phyloP scores from a whole-genome alignment of 2,113 vertebrate species.

The Promerops cafer region DNA sequence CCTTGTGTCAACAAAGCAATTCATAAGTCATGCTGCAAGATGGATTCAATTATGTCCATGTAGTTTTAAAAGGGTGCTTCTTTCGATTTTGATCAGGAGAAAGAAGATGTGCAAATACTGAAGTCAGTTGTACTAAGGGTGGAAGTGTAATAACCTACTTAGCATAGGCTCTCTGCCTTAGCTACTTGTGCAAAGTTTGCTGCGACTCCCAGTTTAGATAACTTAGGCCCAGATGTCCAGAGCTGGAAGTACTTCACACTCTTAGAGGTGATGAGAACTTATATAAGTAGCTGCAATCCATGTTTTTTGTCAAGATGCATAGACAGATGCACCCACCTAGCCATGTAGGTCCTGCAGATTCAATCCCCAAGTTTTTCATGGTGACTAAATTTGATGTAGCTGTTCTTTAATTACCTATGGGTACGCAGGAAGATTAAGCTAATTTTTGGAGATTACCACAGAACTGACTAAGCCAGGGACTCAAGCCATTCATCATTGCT shows the following conservation, averaged over 20 bases:
- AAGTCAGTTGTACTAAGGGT: background rate
- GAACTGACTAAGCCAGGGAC: background rate
- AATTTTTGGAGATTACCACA: slow-evolving; percentile 2
- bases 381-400: background rate
- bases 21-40: background rate
- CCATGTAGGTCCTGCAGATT: background rate
- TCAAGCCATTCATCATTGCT: background rate
- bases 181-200: background rate
- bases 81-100: accelerated
- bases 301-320: background rate
- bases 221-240: background rate
- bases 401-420: background rate
- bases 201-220: background rate
- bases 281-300: background rate
- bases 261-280: background rate
- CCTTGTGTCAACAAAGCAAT: background rate
- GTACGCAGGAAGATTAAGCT: background rate
- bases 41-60: background rate
- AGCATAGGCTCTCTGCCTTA: background rate
- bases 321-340: background rate
- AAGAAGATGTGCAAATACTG: background rate
- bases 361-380: background rate
- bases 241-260: background rate
- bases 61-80: background rate
- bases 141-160: background rate